Conservation (phyloP, 2,797 vertebrate species). For the Epinephelus awoara region DNA sequence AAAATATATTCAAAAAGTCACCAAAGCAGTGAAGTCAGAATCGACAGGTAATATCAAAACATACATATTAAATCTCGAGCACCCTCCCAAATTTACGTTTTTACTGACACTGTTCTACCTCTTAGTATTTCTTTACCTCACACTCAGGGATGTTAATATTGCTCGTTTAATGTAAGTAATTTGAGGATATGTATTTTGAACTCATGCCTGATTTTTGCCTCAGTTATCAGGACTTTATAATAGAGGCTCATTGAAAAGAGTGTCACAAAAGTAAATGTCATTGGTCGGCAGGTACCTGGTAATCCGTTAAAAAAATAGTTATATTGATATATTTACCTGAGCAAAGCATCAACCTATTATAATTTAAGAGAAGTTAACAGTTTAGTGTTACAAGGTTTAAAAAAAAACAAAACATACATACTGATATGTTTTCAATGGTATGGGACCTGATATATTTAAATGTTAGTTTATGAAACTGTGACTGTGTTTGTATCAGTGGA, state of each 20-base stretch:
- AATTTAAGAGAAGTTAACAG: background rate
- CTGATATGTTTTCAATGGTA: background rate
- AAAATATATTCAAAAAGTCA: constrained; percentile 13
- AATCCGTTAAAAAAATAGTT: background rate
- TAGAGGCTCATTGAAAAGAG: no score
- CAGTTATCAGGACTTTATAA: background rate
- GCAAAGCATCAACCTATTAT: background rate
- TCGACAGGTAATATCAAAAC: background rate
- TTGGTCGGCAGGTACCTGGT: background rate
- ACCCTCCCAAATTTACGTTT: background rate
- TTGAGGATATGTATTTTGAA: background rate
- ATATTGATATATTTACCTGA: constrained; percentile 31
- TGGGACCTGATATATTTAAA: background rate
- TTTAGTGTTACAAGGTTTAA: background rate
- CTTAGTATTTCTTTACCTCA: background rate
- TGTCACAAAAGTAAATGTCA: no score
- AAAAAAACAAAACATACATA: background rate
- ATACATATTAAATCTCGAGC: background rate
- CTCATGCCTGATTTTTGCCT: background rate
- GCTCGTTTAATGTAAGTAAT: background rate
- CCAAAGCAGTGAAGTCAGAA: constrained; percentile 16
- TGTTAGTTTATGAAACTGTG: background rate
- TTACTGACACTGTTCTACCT: background rate
- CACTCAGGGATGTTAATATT: background rate
- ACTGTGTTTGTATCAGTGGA: background rate